Base-by-base conservation (phyloP, 2,888 invertebrate genomes). In the Fragum sueziense region DNA sequence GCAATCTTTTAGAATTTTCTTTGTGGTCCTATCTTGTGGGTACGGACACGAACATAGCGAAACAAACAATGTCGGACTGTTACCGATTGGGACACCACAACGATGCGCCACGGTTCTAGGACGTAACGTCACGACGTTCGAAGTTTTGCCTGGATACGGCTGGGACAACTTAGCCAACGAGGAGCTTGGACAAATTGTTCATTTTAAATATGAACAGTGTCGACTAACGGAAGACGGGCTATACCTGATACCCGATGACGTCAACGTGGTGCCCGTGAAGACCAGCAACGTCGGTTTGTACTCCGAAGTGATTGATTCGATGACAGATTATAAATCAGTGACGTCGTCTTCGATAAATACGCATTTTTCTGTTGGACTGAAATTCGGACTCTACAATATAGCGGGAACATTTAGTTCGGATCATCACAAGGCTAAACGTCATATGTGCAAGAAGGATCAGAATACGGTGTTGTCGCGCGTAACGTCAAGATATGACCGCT, bases 151-250 rank as follows among this genome's bases (percentile, higher is more conserved):
- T 0, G 83, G 82, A 2, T 14, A 22, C 33, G 85, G 85, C 7
- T 85, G 78, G 76, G 85, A 85, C 57, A 85, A 85, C 52, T 59
- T 85, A 7, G 65, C 52, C 4, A 85, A 85, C 47, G 31, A 79
- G 14, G 73, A 78, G 2, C 75, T 74, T 62, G 79, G 80, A 59
- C 68, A 59, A 22, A 74, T 84, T 14, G 22, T 79, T 17, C 37
- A 69, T 14, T 70, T 74, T 9, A 71, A 68, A 20, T 85, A 75
- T 47, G 41, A 29, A 62, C 20, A 70, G 47, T 85, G 85, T 41
- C 62, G n/a, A 70, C 70, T 74, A 9, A 81, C 80, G 7, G 70
- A 76, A 57, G 85, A 85, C 31, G 72, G 80, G 1, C 14, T 41
- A 11, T 79, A 80, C 57, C 41, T 85, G 14, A 72, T 85, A 27